Evolutionary conservation across 2,113 vertebrate genomes (phyloP), one percentile per base, ranked within the genome.

Genomic region (Hippocampus barbouri): DNA sequence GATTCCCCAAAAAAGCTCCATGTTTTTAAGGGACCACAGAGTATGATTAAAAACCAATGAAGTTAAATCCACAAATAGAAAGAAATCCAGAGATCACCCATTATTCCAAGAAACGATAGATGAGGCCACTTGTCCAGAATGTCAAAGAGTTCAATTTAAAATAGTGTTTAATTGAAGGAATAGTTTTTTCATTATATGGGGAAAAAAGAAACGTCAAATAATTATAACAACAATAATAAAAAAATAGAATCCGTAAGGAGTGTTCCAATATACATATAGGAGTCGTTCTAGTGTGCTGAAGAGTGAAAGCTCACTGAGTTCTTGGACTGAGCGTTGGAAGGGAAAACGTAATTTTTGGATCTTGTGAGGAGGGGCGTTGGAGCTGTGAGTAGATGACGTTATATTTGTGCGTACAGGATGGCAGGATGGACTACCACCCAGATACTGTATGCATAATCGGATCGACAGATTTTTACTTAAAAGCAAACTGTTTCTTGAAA

Each of bases 311-410:
- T 66, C 15, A 54, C 76, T 68, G 72, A 23, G 51, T 61, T 68
- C 72, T 76, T 80, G 90, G 83, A 83, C 79, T 75, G 91, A 92
- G 92, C 90, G 93, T 92, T 87, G 92, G 92, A 90, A 88, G 64
- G 80, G 83, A 83, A 93, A 95, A 94, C 90, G 93, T 94, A 91
- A 94, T 89, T 86, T 82, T 79, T 86, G 83, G 80, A 87, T 70
- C 72, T 77, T 79, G 67, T 59, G 67, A 89, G 87, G 79, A 85
- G 85, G 85, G 84, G 86, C 81, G 83, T 79, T 73, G 25, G 64
- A 68, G 62, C 72, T 80, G 76, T 79, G 85, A 81, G 88, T 89
- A 82, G 87, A 83, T 51, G 79, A 66, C 71, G 64, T 67, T 76
- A 69, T 66, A 70, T 66, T 76, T 73, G 73, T 85, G 87, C 81